Evolutionary conservation across 2,797 vertebrate genomes (phyloP).

Genomic region (Orientallactaga sibirica): DNA sequence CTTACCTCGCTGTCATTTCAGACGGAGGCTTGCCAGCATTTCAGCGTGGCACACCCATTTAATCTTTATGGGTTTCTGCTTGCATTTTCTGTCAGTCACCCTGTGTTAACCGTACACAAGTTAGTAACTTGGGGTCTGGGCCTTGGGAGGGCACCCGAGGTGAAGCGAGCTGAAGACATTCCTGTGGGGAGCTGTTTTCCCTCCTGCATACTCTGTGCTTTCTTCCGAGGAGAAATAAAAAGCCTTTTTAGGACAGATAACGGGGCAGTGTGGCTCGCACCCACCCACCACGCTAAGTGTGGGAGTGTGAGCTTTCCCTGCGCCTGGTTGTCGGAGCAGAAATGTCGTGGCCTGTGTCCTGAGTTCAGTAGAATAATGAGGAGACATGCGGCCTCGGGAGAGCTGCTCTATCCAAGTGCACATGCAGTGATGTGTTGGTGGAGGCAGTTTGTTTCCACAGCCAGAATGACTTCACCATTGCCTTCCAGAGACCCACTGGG

Average conservation of each 20-base stretch:
- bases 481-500: background rate
- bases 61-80: background rate
- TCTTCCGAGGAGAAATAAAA: conserved; percentile 65
- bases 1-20: conserved; percentile 38
- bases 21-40: background rate
- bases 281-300: background rate
- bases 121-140: conserved; percentile 40
- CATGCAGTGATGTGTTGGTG: background rate
- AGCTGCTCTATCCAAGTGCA: rapidly evolving
- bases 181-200: conserved; percentile 65
- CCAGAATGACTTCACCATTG: background rate
- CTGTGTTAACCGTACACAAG: background rate
- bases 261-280: conserved; percentile 18
- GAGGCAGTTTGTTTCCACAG: background rate
- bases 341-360: background rate
- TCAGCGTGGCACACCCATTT: background rate
- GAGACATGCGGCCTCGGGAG: rapidly evolving
- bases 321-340: background rate
- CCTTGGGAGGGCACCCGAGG: conserved; percentile 42
- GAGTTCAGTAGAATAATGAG: background rate
- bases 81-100: conserved; percentile 24
- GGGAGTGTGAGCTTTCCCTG: background rate
- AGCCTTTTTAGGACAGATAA: conserved; percentile 67
- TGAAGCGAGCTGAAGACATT: conserved; percentile 54
- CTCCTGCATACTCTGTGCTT: conserved; percentile 44